Percentiles rank a stretch among this genome's conserved stretches.
Conservation (phyloP, 2,888 invertebrate species). For the Disparrhopalites patrizii region DNA sequence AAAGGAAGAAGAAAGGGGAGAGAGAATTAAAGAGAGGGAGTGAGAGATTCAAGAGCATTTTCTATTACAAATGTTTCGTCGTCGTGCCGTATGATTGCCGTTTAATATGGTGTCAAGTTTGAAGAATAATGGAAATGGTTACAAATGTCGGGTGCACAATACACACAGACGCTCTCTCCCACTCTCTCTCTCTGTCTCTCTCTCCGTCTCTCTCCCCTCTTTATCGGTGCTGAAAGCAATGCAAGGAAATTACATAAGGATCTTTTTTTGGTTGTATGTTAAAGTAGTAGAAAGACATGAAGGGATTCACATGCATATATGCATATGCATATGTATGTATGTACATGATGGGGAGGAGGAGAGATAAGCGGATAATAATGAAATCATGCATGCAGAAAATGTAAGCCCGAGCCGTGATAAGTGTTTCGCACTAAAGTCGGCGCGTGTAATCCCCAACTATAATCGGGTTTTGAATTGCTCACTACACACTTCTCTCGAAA, state of each 20-base stretch:
- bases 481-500: conserved; percentile 16
- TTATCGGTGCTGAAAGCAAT: neutral
- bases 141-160: neutral
- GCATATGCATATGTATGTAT: neutral
- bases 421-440: conserved; percentile 33
- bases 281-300: neutral
- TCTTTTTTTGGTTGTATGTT: no score
- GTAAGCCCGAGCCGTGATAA: conserved; percentile 30
- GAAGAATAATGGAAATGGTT: conserved; percentile 6
- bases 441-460: conserved; percentile 31
- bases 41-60: no score
- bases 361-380: conserved; percentile 33
- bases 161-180: neutral
- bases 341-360: neutral
- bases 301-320: neutral
- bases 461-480: conserved; percentile 30
- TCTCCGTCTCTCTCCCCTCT: neutral
- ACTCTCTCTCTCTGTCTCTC: neutral
- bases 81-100: conserved; percentile 1
- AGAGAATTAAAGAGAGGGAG: no score
- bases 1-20: no score
- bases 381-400: conserved; percentile 33
- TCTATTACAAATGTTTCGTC: no score
- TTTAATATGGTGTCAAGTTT: conserved; percentile 10
- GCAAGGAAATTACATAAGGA: no score